Percentiles rank a stretch among this genome's conserved stretches.
phyloP scores from a whole-genome alignment of 2,888 invertebrate species.

The Parnassius smintheus region DNA sequence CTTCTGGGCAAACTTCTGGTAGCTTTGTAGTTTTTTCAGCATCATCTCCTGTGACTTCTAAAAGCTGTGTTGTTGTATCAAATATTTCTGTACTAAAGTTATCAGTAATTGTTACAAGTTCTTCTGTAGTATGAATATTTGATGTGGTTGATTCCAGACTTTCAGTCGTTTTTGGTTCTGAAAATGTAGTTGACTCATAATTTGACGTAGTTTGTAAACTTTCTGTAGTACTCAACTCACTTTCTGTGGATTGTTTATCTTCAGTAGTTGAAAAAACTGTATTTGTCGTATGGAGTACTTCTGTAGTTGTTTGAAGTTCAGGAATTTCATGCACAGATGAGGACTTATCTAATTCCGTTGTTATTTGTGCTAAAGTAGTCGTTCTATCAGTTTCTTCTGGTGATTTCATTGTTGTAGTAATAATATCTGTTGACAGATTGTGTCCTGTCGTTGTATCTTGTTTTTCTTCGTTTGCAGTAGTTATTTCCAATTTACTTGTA shows the following conservation, averaged over 20 bases:
- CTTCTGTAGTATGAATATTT: conserved; percentile 7
- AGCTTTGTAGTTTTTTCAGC: conserved; percentile 8
- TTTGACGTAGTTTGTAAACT: conserved; percentile 2
- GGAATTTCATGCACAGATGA: not conserved
- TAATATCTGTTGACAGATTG: conserved; percentile 3
- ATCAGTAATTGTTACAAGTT: conserved; percentile 6
- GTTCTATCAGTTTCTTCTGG: conserved; percentile 1
- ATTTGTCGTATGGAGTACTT: not conserved
- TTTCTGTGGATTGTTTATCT: not conserved
- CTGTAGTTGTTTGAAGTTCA: not conserved
- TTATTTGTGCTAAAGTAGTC: conserved; percentile 9
- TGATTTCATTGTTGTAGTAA: not conserved
- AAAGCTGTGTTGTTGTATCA: conserved; percentile 11
- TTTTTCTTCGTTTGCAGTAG: conserved; percentile 3
- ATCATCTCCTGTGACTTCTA: conserved; percentile 20
- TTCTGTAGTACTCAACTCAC: conserved; percentile 5
- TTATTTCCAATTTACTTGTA: conserved; percentile 5
- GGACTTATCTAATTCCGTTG: conserved; percentile 16
- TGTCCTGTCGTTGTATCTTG: conserved; percentile 2
- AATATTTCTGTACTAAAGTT: conserved; percentile 16
- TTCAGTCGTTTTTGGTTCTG: not conserved
- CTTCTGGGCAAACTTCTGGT: conserved; percentile 29
- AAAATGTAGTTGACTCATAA: conserved; percentile 8
- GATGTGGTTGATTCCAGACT: conserved; percentile 5
- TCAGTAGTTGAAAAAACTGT: not conserved